A percentile compares a stretch with the other conserved stretches of the same genome.
These are phyloP conservation scores for Alloscopus bannaensis DNA, from an alignment of 2,888 invertebrate genomes.

Conservation along the genomic window DNA sequence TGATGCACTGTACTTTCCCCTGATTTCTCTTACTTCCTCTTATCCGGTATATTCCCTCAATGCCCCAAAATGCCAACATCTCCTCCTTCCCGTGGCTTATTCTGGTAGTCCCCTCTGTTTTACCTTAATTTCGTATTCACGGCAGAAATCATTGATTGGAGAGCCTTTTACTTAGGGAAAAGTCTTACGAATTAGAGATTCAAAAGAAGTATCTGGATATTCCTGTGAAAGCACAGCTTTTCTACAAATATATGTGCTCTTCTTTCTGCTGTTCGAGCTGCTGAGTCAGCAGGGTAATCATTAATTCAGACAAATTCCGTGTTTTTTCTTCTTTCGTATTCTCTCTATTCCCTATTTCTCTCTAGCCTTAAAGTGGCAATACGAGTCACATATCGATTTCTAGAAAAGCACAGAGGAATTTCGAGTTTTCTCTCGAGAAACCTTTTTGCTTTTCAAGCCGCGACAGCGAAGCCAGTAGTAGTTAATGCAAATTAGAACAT, in stretches of 20 bases:
- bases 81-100: too few species aligned
- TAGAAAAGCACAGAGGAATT: background rate
- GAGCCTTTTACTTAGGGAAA: background rate
- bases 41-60: too few species aligned
- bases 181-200: conserved; percentile 17
- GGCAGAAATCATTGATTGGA: conserved; percentile 11
- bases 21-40: background rate
- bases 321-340: conserved; percentile 23
- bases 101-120: background rate
- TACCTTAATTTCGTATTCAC: conserved; percentile 13
- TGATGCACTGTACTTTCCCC: background rate
- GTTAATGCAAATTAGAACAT: conserved; percentile 49
- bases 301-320: conserved; percentile 45
- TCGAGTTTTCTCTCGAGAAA: background rate
- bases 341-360: too few species aligned
- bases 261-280: background rate
- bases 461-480: too few species aligned
- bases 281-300: conserved; percentile 43
- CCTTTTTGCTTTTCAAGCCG: too few species aligned
- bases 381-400: conserved; percentile 22
- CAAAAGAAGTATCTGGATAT: background rate
- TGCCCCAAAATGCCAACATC: background rate
- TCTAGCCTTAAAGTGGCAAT: conserved; percentile 1
- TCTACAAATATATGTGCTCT: background rate
- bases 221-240: too few species aligned